Evolutionary conservation across 2,113 vertebrate species (phyloP).

Genomic region (Mesocricetus auratus): DNA sequence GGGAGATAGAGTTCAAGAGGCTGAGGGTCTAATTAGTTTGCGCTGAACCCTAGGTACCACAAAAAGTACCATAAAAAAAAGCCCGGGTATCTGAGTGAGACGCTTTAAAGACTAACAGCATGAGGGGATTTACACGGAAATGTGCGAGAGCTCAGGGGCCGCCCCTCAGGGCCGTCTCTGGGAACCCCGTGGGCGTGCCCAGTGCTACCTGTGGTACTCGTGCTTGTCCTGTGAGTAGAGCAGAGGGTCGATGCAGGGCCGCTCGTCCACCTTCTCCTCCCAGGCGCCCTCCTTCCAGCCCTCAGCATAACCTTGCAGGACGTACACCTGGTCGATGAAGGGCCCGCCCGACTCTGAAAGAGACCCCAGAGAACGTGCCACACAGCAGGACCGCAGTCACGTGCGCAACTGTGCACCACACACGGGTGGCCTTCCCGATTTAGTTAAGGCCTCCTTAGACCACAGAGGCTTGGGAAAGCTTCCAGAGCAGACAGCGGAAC

Average conservation of each 20-base stretch:
- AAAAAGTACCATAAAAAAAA: not conserved
- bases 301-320: slow-evolving; percentile 95
- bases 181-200: not conserved
- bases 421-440: accelerated
- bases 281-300: slow-evolving; percentile 97
- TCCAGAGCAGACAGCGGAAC: accelerated
- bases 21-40: not conserved
- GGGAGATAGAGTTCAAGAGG: not conserved
- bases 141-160: not conserved
- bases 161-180: not conserved
- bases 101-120: not conserved
- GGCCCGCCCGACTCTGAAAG: slow-evolving; percentile 95
- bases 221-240: slow-evolving; percentile 95
- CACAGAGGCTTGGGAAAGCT: not conserved
- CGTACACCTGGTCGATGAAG: slow-evolving; percentile 95
- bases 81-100: not conserved
- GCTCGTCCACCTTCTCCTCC: slow-evolving; percentile 96
- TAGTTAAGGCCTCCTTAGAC: accelerated
- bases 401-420: accelerated
- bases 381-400: accelerated
- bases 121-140: not conserved
- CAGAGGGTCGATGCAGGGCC: slow-evolving; percentile 92
- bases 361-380: not conserved
- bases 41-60: too few relatives aligned
- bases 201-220: slow-evolving; percentile 92